These are phyloP conservation scores for Hydropsyche tenuis DNA, from an alignment of 1,140 invertebrate species.

Conservation along the genomic window DNA sequence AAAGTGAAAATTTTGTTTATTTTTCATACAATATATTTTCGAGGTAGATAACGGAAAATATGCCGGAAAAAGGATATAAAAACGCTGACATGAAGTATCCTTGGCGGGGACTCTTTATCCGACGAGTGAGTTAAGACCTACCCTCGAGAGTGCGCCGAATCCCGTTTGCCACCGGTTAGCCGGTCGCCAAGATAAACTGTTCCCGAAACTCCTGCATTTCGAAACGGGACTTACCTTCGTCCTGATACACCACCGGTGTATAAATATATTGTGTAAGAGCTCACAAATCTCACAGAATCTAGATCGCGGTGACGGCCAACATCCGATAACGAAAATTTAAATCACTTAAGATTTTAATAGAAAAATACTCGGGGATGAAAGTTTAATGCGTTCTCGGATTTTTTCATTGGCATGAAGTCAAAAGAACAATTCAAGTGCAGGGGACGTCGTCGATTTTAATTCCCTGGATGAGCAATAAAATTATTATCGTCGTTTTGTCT, in stretches of 20 bases:
- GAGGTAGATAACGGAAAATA: slow-evolving; percentile 32
- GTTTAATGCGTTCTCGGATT: neutral
- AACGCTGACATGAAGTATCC: slow-evolving; percentile 47
- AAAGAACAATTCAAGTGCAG: neutral
- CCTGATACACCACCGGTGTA: slow-evolving; percentile 41
- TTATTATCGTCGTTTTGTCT: slow-evolving; percentile 40
- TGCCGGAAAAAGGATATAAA: slow-evolving; percentile 44
- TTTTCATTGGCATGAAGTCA: slow-evolving; percentile 25
- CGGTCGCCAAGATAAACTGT: slow-evolving; percentile 44
- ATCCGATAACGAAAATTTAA: slow-evolving; percentile 2
- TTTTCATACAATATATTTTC: too few relatives aligned
- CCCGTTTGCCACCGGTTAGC: slow-evolving; percentile 30
- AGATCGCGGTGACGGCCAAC: slow-evolving; percentile 44
- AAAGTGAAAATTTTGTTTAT: too few relatives aligned
- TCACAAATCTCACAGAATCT: slow-evolving; percentile 66
- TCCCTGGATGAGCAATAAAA: slow-evolving; percentile 35
- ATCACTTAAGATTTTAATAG: slow-evolving; percentile 4
- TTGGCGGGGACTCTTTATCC: slow-evolving; percentile 46
- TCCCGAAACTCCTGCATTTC: slow-evolving; percentile 54
- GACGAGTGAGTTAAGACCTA: slow-evolving; percentile 43
- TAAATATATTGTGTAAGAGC: slow-evolving; percentile 45
- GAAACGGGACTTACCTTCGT: slow-evolving; percentile 51
- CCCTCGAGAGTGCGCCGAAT: slow-evolving; percentile 4
- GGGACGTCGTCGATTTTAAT: slow-evolving; percentile 14
- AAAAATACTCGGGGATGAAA: neutral